Percentiles rank a stretch among this genome's conserved stretches.
Evolutionary conservation across 23 tunicate genomes (phyloP).

Genomic region (Ciona savignyi): DNA sequence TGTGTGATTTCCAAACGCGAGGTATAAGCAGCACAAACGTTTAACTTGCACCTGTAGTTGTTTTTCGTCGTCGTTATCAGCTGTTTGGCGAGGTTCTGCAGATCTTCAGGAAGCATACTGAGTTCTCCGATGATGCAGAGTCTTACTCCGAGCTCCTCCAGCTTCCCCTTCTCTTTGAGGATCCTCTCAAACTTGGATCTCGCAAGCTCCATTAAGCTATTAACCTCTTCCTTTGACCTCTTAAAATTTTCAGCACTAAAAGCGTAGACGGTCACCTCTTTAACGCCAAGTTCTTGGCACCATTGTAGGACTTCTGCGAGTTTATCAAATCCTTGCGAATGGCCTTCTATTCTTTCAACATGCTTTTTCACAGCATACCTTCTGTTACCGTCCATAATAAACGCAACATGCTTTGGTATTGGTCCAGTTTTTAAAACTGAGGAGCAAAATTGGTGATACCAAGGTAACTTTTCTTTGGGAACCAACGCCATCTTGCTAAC

Average conservation of each 20-base stretch:
- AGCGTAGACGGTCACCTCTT: slow-evolving; percentile 96
- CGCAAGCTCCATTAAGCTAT: slow-evolving; percentile 91
- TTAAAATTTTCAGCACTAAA: slow-evolving; percentile 98
- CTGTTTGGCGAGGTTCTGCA: slow-evolving; percentile 52
- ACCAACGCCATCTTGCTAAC: background rate
- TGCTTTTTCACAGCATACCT: slow-evolving; percentile 81
- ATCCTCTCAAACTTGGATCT: slow-evolving; percentile 55
- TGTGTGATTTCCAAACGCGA: slow-evolving; percentile 72
- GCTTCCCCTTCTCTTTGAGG: slow-evolving; percentile 57
- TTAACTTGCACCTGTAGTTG: slow-evolving; percentile 41
- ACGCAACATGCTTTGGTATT: slow-evolving; percentile 94
- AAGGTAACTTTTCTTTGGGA: background rate
- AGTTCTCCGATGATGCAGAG: slow-evolving; percentile 80
- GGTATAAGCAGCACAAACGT: slow-evolving; percentile 85
- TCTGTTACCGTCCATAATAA: slow-evolving; percentile 99
- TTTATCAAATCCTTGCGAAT: slow-evolving; percentile 88
- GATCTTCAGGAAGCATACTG: slow-evolving; percentile 53
- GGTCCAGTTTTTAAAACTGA: slow-evolving; percentile 45
- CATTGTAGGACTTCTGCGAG: slow-evolving; percentile 87
- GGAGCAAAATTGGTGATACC: slow-evolving; percentile 24
- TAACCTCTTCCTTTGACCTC: slow-evolving; percentile 82
- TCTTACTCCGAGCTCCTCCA: slow-evolving; percentile 50
- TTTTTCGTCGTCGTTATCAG: slow-evolving; percentile 41
- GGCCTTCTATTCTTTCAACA: slow-evolving; percentile 79
- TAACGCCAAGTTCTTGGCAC: slow-evolving; percentile 83